Conservation (phyloP, 2,797 vertebrate species). For the Xenops minutus region DNA sequence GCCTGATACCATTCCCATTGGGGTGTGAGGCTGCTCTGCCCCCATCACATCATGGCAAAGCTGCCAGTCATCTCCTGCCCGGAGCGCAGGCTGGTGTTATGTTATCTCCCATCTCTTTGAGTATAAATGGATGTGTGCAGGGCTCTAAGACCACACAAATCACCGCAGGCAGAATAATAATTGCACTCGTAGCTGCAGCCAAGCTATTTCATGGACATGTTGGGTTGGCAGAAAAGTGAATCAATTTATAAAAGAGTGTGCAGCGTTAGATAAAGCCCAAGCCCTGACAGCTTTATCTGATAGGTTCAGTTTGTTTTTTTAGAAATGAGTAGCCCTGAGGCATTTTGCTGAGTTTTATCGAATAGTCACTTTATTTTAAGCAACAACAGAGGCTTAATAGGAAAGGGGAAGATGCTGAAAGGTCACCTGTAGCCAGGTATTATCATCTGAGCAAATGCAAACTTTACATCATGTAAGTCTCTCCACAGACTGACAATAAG, state of each 20-base stretch:
- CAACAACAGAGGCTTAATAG: slow-evolving; percentile 47
- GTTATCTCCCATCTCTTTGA: slow-evolving; percentile 54
- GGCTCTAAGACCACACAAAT: slow-evolving; percentile 63
- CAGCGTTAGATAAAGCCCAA: slow-evolving; percentile 70
- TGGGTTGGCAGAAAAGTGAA: slow-evolving; percentile 70
- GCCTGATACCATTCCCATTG: background rate
- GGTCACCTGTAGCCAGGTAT: slow-evolving; percentile 39
- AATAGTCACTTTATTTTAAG: slow-evolving; percentile 67
- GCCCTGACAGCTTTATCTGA: slow-evolving; percentile 70
- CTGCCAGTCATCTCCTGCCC: slow-evolving; percentile 37
- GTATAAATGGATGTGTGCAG: slow-evolving; percentile 56
- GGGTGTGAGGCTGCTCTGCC: background rate
- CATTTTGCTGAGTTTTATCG: slow-evolving; percentile 38
- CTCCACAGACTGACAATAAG: background rate
- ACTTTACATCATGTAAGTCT: background rate
- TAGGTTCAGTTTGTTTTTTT: slow-evolving; percentile 63
- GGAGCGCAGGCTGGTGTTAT: background rate
- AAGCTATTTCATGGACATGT: slow-evolving; percentile 72
- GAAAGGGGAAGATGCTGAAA: slow-evolving; percentile 40
- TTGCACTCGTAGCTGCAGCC: slow-evolving; percentile 66
- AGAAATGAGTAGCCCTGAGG: slow-evolving; percentile 49
- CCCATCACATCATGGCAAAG: background rate
- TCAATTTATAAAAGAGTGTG: slow-evolving; percentile 75
- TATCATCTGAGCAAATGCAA: slow-evolving; percentile 9
- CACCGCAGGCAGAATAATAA: slow-evolving; percentile 71